Conservation (phyloP, 2,888 invertebrate species). For the Lasioglossum figueresi region DNA sequence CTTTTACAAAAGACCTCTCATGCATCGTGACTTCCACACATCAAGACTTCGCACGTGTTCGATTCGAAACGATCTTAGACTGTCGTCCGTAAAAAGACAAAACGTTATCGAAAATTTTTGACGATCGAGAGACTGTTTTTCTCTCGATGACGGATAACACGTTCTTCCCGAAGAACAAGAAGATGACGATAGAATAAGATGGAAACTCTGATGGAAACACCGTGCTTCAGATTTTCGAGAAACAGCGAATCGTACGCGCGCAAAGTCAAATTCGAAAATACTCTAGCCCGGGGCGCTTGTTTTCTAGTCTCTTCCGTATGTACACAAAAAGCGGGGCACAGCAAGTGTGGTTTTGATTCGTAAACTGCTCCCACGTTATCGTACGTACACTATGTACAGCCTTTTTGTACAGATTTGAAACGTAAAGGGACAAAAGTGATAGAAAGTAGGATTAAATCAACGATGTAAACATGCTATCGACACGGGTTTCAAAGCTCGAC, state of each 20-base stretch:
- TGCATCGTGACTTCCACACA: not conserved
- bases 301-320: constrained; percentile 21
- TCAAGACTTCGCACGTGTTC: not conserved
- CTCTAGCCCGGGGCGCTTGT: not conserved
- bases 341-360: constrained; percentile 27
- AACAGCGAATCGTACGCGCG: not conserved
- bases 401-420: constrained; percentile 54
- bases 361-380: constrained; percentile 20
- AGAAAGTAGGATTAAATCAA: not conserved
- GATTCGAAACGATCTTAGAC: not conserved
- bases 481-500: not conserved
- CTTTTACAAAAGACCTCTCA: constrained; percentile 52
- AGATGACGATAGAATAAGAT: not conserved
- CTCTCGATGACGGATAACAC: no score
- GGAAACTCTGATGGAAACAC: not conserved
- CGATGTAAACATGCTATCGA: not conserved
- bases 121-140: not conserved
- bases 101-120: not conserved
- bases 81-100: not conserved
- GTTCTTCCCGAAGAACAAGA: no score
- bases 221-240: not conserved
- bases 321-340: constrained; percentile 50
- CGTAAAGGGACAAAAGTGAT: not conserved
- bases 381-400: constrained; percentile 60
- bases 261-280: constrained; percentile 1